Evolutionary conservation across 2,888 invertebrate species (phyloP).

Genomic region (Euzetes globulus): DNA sequence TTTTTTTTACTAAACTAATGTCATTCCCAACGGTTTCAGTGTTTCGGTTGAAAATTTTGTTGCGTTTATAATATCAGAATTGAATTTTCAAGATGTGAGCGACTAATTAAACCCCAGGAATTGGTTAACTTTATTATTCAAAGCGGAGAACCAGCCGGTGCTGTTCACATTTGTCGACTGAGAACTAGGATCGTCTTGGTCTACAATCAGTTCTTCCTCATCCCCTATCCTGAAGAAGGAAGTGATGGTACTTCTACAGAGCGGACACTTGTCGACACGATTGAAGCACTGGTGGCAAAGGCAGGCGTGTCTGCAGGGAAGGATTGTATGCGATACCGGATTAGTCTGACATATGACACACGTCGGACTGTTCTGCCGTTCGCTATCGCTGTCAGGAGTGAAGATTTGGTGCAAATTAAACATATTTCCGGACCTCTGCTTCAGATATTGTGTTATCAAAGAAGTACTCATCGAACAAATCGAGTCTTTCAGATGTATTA

Average conservation of each 20-base stretch:
- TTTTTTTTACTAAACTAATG: too few species aligned
- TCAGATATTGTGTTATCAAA: constrained; percentile 73
- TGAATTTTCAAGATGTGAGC: too few species aligned
- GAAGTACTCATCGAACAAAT: constrained; percentile 71
- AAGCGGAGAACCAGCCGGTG: background rate
- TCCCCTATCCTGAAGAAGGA: constrained; percentile 58
- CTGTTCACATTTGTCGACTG: constrained; percentile 45
- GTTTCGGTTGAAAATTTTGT: too few species aligned
- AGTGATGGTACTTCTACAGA: constrained; percentile 73
- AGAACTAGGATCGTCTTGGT: background rate
- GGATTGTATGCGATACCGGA: constrained; percentile 66
- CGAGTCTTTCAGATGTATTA: constrained; percentile 72
- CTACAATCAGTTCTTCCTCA: background rate
- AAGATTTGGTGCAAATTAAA: constrained; percentile 35
- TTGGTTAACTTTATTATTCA: constrained; percentile 2
- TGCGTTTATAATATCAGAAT: too few species aligned
- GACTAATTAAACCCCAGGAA: background rate
- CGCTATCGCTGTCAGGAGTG: constrained; percentile 13
- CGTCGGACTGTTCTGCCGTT: constrained; percentile 42
- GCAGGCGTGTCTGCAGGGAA: constrained; percentile 78
- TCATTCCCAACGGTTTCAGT: too few species aligned
- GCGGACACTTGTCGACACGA: constrained; percentile 73
- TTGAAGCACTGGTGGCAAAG: constrained; percentile 72
- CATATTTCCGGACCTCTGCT: constrained; percentile 64
- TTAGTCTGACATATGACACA: constrained; percentile 77